Percentiles rank a stretch among this genome's conserved stretches.
phyloP scores from a whole-genome alignment of 2,797 vertebrate species.

The Rhabdomys pumilio region DNA sequence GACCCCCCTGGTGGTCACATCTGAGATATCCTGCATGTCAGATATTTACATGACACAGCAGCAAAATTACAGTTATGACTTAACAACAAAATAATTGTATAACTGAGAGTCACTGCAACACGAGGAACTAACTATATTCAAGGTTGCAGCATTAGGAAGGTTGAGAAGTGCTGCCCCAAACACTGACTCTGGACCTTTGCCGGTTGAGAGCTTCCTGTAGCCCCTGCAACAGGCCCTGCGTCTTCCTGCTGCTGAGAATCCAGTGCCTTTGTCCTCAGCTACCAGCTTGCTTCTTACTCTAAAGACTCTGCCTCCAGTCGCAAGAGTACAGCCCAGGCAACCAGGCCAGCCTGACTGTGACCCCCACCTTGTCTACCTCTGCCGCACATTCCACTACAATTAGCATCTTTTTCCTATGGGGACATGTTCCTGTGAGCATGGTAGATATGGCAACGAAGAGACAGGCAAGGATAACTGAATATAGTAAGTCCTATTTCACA shows the following conservation, averaged over 20 bases:
- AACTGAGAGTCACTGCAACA: background rate
- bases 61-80: background rate
- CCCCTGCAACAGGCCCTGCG: background rate
- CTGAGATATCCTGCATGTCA: background rate
- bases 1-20: background rate
- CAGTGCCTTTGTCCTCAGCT: background rate
- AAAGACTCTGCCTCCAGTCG: background rate
- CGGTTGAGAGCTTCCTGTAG: background rate
- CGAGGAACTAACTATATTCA: background rate
- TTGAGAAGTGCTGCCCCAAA: background rate
- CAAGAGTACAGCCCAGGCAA: background rate
- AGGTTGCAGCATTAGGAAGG: background rate
- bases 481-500: background rate
- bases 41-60: background rate
- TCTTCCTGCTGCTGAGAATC: background rate
- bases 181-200: background rate
- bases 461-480: background rate
- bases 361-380: background rate
- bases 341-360: background rate
- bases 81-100: background rate
- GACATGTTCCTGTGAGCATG: background rate
- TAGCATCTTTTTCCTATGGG: background rate
- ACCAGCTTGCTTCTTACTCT: background rate
- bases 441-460: background rate
- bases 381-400: background rate